Percentiles rank a stretch among this genome's conserved stretches.
Conservation (phyloP, 2,113 vertebrate genomes). For the Colaptes auratus region DNA sequence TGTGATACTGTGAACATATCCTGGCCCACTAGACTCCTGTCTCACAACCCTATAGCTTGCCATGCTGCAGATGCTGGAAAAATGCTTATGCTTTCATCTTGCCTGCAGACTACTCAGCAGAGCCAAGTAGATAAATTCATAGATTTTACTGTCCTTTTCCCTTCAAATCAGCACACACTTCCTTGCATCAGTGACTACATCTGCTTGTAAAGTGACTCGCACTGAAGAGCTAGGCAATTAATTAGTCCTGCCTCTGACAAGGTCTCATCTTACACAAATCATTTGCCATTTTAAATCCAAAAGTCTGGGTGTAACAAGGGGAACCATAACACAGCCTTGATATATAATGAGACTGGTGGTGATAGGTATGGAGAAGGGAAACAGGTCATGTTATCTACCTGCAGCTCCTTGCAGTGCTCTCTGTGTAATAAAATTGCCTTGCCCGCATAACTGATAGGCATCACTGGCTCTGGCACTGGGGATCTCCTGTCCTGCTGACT, state of each 20-base stretch:
- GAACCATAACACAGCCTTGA: background rate
- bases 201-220: background rate
- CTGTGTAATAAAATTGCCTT: background rate
- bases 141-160: background rate
- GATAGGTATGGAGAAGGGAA: background rate
- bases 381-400: background rate
- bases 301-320: background rate
- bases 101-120: background rate
- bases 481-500: background rate
- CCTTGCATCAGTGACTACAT: background rate
- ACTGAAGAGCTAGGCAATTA: background rate
- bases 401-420: background rate
- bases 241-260: background rate
- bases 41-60: background rate
- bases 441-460: fast-evolving
- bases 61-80: background rate
- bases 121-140: background rate
- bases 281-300: background rate
- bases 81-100: background rate
- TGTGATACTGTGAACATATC: background rate
- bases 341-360: no score
- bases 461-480: background rate
- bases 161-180: background rate
- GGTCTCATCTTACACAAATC: background rate
- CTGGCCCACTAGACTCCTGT: background rate